phyloP scores from a whole-genome alignment of 2,888 invertebrate species.

The Agrotis exclamationis region DNA sequence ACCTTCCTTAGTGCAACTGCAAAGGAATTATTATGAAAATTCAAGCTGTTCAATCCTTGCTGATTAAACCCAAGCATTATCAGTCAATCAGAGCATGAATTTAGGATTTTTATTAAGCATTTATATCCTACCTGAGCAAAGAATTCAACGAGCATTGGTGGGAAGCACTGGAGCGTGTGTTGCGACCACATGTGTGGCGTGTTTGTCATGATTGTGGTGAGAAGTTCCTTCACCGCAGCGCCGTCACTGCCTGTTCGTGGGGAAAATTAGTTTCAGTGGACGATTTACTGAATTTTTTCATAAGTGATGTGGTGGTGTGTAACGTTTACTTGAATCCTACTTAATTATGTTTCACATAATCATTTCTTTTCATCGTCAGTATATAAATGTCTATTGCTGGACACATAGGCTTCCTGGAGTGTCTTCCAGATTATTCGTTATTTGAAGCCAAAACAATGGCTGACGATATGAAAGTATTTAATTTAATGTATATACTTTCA shows the following conservation, averaged over 20 bases:
- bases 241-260: constrained; percentile 88
- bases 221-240: constrained; percentile 97
- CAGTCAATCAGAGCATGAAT: not conserved
- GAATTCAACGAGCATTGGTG: constrained; percentile 96
- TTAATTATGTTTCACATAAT: not conserved
- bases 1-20: not conserved
- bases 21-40: not conserved
- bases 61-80: not conserved
- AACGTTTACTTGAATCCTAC: not conserved
- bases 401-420: not conserved
- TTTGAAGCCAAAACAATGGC: no score
- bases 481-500: no score
- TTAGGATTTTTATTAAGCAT: not conserved
- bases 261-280: not conserved
- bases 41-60: not conserved
- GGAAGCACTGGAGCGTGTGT: constrained; percentile 98
- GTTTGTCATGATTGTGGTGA: constrained; percentile 97
- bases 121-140: constrained; percentile 92
- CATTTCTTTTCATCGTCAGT: not conserved
- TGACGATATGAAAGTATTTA: no score
- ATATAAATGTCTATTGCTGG: not conserved
- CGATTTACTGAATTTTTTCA: not conserved
- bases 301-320: not conserved
- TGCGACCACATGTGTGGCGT: constrained; percentile 99
- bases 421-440: not conserved